A percentile compares a stretch with the other conserved stretches of the same genome.
Evolutionary conservation across 2,888 invertebrate species (phyloP).

Genomic region (Dynastes hyllus): DNA sequence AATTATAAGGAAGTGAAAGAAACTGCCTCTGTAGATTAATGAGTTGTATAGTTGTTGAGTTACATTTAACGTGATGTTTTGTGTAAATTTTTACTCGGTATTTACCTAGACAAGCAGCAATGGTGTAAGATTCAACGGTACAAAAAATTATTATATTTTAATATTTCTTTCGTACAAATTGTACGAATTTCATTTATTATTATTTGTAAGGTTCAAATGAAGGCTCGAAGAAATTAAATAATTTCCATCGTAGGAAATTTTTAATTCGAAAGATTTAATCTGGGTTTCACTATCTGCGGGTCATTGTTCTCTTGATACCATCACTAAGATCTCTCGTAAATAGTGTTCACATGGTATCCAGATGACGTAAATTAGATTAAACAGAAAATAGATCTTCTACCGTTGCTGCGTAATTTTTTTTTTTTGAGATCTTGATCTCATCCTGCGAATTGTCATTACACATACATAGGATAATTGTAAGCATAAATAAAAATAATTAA

Average conservation of each 20-base stretch:
- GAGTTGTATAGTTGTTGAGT: background rate
- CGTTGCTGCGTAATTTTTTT: background rate
- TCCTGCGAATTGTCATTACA: slow-evolving; percentile 59
- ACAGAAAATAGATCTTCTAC: background rate
- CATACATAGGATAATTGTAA: slow-evolving; percentile 12
- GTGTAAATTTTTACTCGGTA: no score
- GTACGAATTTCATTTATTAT: background rate
- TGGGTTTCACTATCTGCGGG: no score
- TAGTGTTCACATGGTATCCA: no score
- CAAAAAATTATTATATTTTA: background rate
- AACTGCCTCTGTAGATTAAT: slow-evolving; percentile 43
- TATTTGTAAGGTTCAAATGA: no score
- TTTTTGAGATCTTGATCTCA: slow-evolving; percentile 64
- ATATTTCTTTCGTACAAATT: background rate
- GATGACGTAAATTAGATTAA: no score
- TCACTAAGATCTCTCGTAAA: no score
- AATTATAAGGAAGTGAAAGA: slow-evolving; percentile 38
- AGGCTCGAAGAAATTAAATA: no score
- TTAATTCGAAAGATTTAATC: no score
- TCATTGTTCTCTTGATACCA: no score
- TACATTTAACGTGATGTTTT: no score
- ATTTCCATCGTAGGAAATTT: no score
- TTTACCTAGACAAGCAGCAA: no score
- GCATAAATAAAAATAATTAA: background rate
- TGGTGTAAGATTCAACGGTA: background rate